Evolutionary conservation across 1,140 invertebrate species (phyloP).

Genomic region (Anastrepha ludens): DNA sequence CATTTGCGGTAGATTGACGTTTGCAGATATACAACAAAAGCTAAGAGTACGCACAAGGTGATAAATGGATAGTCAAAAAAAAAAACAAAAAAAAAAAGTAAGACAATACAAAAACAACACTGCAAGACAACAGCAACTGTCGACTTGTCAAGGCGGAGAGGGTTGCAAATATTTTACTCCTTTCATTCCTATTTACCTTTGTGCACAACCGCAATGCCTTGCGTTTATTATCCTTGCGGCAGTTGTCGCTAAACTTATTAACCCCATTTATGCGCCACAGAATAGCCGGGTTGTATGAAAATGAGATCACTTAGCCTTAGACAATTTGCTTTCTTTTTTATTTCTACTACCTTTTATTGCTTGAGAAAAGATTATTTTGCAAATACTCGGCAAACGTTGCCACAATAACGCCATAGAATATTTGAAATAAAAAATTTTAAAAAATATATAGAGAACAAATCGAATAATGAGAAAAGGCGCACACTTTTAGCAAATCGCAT

Average conservation of each 20-base stretch:
- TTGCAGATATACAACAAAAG: not conserved
- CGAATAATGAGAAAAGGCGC: slow-evolving; percentile 15
- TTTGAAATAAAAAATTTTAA: not conserved
- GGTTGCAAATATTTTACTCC: not conserved
- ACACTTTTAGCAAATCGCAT: slow-evolving; percentile 51
- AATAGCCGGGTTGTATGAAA: slow-evolving; percentile 2
- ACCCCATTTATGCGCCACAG: not conserved
- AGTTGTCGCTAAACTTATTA: not conserved
- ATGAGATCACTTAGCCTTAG: slow-evolving; percentile 41
- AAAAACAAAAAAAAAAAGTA: not conserved
- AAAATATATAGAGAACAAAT: not conserved
- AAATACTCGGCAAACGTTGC: not conserved
- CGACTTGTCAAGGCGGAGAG: not conserved
- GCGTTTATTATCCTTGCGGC: not conserved
- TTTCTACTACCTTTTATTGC: not conserved
- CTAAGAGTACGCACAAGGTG: slow-evolving; percentile 3
- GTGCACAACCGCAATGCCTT: not conserved
- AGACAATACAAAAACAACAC: not conserved
- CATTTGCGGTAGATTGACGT: not conserved
- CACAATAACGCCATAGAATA: not conserved
- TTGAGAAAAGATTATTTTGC: slow-evolving; percentile 38
- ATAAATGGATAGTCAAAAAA: not conserved
- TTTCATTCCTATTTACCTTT: not conserved
- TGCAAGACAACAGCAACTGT: not conserved
- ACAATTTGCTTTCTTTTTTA: not conserved